Evolutionary conservation across 2,888 invertebrate genomes (phyloP).

Genomic region (Agonum fuliginosum): DNA sequence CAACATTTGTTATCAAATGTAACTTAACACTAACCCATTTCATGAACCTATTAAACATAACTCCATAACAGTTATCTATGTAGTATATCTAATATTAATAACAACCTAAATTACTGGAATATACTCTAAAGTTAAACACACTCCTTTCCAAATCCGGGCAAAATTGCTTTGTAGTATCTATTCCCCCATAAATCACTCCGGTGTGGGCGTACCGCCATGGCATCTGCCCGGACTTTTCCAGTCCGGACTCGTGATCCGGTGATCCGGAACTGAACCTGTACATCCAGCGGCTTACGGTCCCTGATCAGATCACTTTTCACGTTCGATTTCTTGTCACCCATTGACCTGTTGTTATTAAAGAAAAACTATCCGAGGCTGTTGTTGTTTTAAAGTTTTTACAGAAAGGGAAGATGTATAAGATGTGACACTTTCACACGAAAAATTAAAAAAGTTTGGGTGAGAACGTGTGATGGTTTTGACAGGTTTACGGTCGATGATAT

Average conservation of each 20-base stretch:
- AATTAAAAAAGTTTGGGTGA: conserved; percentile 1
- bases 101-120: too few species aligned
- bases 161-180: background rate
- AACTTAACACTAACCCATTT: too few species aligned
- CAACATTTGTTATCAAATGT: too few species aligned
- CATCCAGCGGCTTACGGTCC: conserved; percentile 16
- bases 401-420: too few species aligned
- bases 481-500: background rate
- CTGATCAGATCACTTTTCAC: conserved; percentile 22
- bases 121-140: too few species aligned
- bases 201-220: background rate
- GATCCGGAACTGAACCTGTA: conserved; percentile 31
- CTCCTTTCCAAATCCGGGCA: too few species aligned
- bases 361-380: background rate
- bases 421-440: background rate
- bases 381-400: too few species aligned
- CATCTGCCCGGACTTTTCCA: background rate
- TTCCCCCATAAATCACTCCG: background rate
- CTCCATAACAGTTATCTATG: too few species aligned
- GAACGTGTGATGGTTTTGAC: background rate
- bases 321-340: conserved; percentile 1
- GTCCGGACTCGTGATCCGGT: background rate
- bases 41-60: too few species aligned
- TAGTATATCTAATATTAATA: too few species aligned
- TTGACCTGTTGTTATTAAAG: conserved; percentile 4